Evolutionary conservation across 2,113 vertebrate species (phyloP).

Genomic region (Tor tambroides): DNA sequence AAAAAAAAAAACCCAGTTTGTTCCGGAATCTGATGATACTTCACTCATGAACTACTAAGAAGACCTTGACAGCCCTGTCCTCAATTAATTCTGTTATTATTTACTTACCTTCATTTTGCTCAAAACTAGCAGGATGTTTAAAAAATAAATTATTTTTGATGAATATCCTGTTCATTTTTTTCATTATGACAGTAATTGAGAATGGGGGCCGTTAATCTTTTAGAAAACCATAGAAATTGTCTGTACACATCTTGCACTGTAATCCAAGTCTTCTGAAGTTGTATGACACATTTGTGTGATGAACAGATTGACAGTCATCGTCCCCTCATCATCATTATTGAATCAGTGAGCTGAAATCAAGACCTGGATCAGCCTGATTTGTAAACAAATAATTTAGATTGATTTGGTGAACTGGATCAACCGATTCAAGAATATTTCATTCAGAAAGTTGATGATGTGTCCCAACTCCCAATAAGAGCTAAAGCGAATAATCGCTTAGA

Average conservation of each 20-base stretch:
- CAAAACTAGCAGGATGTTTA: too few relatives aligned
- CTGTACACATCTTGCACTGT: not conserved
- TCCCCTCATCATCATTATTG: not conserved
- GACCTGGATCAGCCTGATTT: not conserved
- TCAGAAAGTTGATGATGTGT: not conserved
- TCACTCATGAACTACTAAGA: not conserved
- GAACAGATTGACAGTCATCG: not conserved
- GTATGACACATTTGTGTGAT: not conserved
- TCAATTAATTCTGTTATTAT: not conserved
- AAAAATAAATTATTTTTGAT: too few relatives aligned
- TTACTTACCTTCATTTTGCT: not conserved
- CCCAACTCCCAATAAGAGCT: not conserved
- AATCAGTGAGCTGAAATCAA: not conserved
- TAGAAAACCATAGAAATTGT: not conserved
- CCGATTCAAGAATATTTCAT: not conserved
- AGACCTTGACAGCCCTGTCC: not conserved
- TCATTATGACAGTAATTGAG: too few relatives aligned
- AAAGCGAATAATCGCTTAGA: not conserved
- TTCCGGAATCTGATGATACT: not conserved
- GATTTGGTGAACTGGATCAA: not conserved
- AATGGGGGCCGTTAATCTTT: not conserved
- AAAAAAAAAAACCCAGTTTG: not conserved
- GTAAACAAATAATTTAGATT: not conserved
- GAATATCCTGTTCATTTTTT: too few relatives aligned
- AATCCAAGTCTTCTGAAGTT: not conserved